Base-by-base conservation (phyloP, 2,113 vertebrate species). In the Centropus bengalensis region DNA sequence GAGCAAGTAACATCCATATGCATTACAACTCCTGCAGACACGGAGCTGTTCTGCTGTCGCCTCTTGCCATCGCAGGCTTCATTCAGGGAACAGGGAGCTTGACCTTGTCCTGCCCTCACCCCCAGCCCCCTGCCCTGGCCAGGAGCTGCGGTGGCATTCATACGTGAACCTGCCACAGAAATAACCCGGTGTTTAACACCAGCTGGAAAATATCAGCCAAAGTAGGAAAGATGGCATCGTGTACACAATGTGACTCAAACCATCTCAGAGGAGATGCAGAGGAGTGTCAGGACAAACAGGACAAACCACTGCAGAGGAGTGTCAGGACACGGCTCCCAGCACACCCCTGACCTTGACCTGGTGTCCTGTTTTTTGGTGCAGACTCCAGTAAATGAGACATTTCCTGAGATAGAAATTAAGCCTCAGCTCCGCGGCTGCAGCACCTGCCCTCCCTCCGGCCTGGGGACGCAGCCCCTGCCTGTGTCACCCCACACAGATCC, bases 161-260 rank as follows among this genome's bases (percentile, higher is more conserved):
- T 4, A 4, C n/a, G 3, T 6, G 0, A 10, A 32, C 30, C n/a
- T 13, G 44, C 21, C 66, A 1, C 3, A 2, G 3, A 24, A 49
- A 27, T 14, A 7, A 19, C 56, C 32, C 4, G 33, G 15, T 12
- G 18, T 40, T 38, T 33, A 18, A 11, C 47, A 19, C 32, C 45
- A 20, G 24, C 20, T 27, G 11, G 7, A 5, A 6, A 17, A 2
- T 2, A 1, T 4, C 69, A 44, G 45, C 55, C 21, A 9, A 45
- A 17, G 6, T 1, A 10, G 8, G 26, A 23, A 38, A 4, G 28
- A 4, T 2, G 27, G 18, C 40, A 9, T 3, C 0, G 0, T 1
- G 22, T 4, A 9, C 1, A 1, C 9, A 40, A 13, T 5, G 45
- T 3, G 2, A 12, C 19, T 17, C 27, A 4, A 11, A 33, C 8